Percentiles rank a stretch among this genome's conserved stretches.
Conservation (phyloP, 2,797 vertebrate species). For the Hozukius guyotensis region DNA sequence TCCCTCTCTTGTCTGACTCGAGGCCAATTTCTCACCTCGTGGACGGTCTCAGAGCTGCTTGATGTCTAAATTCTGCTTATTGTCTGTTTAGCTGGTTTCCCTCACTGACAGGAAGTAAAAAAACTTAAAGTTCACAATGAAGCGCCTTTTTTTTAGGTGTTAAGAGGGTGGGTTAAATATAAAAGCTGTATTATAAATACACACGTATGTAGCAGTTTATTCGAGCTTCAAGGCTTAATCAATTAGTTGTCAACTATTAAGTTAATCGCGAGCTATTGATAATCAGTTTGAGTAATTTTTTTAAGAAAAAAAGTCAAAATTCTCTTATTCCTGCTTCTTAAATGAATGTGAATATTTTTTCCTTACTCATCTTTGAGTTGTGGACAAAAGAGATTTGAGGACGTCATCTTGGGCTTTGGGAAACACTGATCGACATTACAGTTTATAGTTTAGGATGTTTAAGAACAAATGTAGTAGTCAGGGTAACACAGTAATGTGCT, state of each 20-base stretch:
- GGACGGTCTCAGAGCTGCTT: neutral
- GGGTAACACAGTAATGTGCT: neutral
- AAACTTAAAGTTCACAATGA: neutral
- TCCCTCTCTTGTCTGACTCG: neutral
- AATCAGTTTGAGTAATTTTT: too few relatives aligned
- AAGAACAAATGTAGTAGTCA: neutral
- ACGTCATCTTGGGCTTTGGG: too few relatives aligned
- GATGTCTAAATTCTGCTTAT: conserved; percentile 14
- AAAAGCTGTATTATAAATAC: neutral
- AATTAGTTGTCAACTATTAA: too few relatives aligned
- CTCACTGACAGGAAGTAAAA: neutral
- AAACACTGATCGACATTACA: too few relatives aligned
- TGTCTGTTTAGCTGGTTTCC: neutral
- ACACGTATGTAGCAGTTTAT: neutral
- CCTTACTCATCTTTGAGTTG: too few relatives aligned
- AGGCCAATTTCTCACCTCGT: neutral
- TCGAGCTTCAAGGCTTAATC: too few relatives aligned
- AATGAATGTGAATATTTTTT: too few relatives aligned
- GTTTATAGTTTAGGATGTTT: neutral
- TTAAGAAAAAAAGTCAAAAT: too few relatives aligned
- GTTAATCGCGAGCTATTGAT: too few relatives aligned
- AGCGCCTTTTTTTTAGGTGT: neutral
- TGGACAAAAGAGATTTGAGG: too few relatives aligned
- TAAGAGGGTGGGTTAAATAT: neutral
- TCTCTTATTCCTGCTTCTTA: too few relatives aligned